These are phyloP conservation scores for Sinocyclocheilus anshuiensis DNA, from an alignment of 2,113 vertebrate species.

Conservation along the genomic window DNA sequence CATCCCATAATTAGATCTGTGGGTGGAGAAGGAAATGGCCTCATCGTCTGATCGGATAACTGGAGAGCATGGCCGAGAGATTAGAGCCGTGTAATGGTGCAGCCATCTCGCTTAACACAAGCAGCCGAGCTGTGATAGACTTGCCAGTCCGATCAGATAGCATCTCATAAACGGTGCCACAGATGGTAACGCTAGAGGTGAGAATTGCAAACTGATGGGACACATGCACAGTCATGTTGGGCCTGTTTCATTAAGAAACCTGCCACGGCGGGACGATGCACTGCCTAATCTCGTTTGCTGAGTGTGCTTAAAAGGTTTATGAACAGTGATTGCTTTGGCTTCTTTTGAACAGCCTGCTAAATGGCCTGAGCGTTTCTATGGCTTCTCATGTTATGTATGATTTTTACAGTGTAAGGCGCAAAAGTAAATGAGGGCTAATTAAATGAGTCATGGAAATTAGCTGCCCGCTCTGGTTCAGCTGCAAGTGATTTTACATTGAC, in stretches of 20 bases:
- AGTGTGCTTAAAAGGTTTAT: slow-evolving; percentile 20
- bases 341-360: background rate
- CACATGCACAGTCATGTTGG: slow-evolving; percentile 32
- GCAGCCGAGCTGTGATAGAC: slow-evolving; percentile 37
- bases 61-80: slow-evolving; percentile 43
- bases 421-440: background rate
- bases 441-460: background rate
- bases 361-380: background rate
- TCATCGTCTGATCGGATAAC: slow-evolving; percentile 53
- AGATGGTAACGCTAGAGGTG: slow-evolving; percentile 10
- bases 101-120: slow-evolving; percentile 44
- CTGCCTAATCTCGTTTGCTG: background rate
- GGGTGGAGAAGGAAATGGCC: slow-evolving; percentile 48
- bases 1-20: slow-evolving; percentile 54
- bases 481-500: background rate
- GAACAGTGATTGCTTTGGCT: background rate
- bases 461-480: background rate
- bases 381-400: background rate
- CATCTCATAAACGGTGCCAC: slow-evolving; percentile 34
- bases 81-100: slow-evolving; percentile 49
- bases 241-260: slow-evolving; percentile 26
- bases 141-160: slow-evolving; percentile 39
- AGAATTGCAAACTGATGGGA: slow-evolving; percentile 10
- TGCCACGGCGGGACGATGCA: background rate
- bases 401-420: background rate